Base-by-base conservation (phyloP, 2,797 vertebrate genomes). In the Acomys russatus region DNA sequence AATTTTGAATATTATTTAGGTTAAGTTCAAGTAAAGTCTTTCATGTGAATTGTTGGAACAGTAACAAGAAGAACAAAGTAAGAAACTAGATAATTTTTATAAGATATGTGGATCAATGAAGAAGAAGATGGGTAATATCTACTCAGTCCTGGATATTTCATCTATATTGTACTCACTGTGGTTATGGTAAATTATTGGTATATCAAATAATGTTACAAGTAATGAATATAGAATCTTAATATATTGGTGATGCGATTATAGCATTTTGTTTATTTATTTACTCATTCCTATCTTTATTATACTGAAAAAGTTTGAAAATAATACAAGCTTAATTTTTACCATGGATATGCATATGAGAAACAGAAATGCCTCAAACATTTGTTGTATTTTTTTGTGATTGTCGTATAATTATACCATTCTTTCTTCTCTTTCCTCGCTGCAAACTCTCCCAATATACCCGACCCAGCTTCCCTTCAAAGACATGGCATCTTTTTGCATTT, bases 251-350 rank as follows among this genome's bases (percentile, higher is more conserved):
- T 28, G n/a, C 10, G n/a, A 9, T 23, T 35, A n/a, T 66, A 9
- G 0, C 11, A 25, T 70, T 86, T 86, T 68, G 9, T 44, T 22
- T 2, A 54, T 54, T 44, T 64, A 83, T 54, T 44, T 64, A 83
- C 25, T 44, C 30, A 23, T 51, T 56, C 30, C 66, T 90, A 44
- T 38, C 11, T 18, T 78, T 56, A 23, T 77, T 86, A 85, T 71
- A 76, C 22, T 80, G 86, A 71, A 82, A 84, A 82, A 84, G 56
- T 79, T 92, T 80, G 28, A 44, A 91, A 85, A 49, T 63, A 82
- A 20, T 25, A 51, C 2, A 20, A 64, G 17, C 3, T 80, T 25
- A 28, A 94, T 61, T 6, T 76, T 38, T 70, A 74, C n/a, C 33
- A 51, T 51, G 44, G 88, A 35, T 78, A 88, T 80, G 51, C 17